Evolutionary conservation across 2,888 invertebrate species (phyloP).

Genomic region (Clivina fossor): DNA sequence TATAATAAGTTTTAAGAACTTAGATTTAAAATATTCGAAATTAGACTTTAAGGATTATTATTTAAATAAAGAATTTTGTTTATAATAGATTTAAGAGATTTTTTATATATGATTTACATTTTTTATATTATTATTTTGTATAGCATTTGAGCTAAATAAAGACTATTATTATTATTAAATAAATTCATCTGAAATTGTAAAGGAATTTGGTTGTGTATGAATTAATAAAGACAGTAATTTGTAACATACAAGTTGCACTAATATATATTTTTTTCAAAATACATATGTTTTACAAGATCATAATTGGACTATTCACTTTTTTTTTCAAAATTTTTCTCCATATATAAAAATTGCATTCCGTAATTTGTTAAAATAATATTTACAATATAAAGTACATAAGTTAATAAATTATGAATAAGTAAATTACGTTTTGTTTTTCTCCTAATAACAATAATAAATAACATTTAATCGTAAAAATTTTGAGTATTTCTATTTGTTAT

Average conservation of each 20-base stretch:
- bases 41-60: no score
- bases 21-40: no score
- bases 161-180: no score
- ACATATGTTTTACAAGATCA: constrained; percentile 29
- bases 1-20: no score
- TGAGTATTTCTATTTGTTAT: constrained; percentile 33
- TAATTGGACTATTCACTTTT: constrained; percentile 32
- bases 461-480: constrained; percentile 35
- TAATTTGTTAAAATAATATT: constrained; percentile 32
- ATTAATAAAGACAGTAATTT: no score
- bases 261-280: constrained; percentile 35
- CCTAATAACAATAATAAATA: constrained; percentile 39
- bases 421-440: constrained; percentile 36
- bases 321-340: constrained; percentile 26
- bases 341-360: constrained; percentile 34
- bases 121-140: no score
- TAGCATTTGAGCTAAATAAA: no score
- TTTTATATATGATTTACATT: no score
- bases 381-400: constrained; percentile 31
- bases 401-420: constrained; percentile 38
- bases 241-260: constrained; percentile 34
- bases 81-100: no score
- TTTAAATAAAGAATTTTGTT: no score
- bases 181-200: no score
- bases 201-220: no score